phyloP scores from a whole-genome alignment of 2,113 vertebrate species.

The Corapipo altera region DNA sequence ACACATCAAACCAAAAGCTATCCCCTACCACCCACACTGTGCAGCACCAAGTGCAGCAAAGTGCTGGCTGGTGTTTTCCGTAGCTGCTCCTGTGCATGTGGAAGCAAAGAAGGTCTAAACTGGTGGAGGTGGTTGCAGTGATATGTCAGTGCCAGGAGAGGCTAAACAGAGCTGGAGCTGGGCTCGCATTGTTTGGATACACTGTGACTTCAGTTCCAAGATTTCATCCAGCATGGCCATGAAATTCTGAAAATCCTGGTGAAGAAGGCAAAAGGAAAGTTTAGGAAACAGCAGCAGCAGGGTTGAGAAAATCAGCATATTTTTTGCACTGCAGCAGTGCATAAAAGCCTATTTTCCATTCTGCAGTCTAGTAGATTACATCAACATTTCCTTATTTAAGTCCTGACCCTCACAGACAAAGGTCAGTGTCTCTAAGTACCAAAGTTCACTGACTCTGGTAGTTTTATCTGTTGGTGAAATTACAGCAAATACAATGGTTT shows the following conservation, averaged over 20 bases:
- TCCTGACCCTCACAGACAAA: background rate
- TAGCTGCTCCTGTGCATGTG: background rate
- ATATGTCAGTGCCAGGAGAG: background rate
- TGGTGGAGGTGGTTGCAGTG: background rate
- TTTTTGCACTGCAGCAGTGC: background rate
- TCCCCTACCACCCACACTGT: background rate
- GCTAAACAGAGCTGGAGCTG: slow-evolving; percentile 76
- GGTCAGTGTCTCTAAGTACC: background rate
- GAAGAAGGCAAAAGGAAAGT: slow-evolving; percentile 8
- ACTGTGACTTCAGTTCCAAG: slow-evolving; percentile 78
- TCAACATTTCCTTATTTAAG: background rate
- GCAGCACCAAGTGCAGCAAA: background rate
- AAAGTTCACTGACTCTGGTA: background rate
- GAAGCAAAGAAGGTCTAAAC: slow-evolving; percentile 27
- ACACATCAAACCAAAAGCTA: slow-evolving; percentile 19
- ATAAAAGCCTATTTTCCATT: background rate
- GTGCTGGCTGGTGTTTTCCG: background rate
- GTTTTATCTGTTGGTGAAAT: background rate
- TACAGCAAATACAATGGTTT: background rate
- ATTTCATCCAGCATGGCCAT: slow-evolving; percentile 81
- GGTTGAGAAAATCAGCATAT: background rate
- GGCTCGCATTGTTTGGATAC: slow-evolving; percentile 76
- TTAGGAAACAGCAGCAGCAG: background rate
- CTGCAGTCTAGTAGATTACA: background rate
- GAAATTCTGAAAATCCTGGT: slow-evolving; percentile 83